Evolutionary conservation across 92 coral and sea anemone species (phyloP).

Genomic region (Phymanthus crucifer): DNA sequence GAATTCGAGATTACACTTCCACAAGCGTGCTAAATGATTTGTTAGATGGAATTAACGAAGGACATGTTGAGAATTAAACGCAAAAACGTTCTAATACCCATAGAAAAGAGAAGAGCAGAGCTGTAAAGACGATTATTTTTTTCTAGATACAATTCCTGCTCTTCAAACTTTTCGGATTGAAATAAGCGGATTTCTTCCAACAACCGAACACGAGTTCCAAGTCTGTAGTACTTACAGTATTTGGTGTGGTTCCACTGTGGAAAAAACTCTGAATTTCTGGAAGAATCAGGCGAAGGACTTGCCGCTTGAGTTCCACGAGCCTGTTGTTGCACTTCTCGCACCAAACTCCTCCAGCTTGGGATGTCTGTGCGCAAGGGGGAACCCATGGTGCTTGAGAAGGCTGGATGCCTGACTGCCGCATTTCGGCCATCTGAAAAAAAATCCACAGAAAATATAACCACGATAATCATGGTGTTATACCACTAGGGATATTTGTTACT

Average conservation of each 20-base stretch:
- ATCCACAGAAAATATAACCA: not conserved
- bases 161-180: not conserved
- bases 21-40: not conserved
- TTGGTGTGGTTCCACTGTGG: conserved; percentile 74
- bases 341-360: conserved; percentile 83
- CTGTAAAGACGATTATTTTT: not conserved
- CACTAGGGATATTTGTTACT: not conserved
- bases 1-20: not conserved
- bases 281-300: conserved; percentile 80
- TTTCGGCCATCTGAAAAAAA: conserved; percentile 70
- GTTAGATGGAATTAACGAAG: not conserved
- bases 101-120: not conserved
- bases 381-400: conserved; percentile 15
- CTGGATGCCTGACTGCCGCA: conserved; percentile 60
- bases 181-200: conserved; percentile 13
- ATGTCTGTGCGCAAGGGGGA: conserved; percentile 25
- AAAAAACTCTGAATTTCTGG: conserved; percentile 92
- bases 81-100: not conserved
- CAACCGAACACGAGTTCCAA: not conserved
- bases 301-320: conserved; percentile 87
- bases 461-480: not conserved
- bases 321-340: conserved; percentile 98
- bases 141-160: not conserved
- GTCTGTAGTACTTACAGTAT: conserved; percentile 40
- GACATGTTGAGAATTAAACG: not conserved